phyloP scores from a whole-genome alignment of 2,113 vertebrate species.

The Solea solea region DNA sequence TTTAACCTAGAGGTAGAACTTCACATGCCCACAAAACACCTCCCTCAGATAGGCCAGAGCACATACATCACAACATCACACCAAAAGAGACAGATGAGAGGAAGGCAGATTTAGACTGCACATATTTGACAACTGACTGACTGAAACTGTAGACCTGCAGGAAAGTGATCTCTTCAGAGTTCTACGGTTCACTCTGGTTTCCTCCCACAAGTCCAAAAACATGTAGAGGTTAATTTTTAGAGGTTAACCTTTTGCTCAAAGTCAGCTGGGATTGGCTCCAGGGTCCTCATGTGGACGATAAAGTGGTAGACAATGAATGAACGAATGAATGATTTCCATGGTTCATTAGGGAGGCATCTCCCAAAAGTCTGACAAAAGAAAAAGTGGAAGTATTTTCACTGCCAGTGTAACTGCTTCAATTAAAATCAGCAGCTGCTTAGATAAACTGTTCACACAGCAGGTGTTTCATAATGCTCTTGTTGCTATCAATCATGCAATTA shows the following conservation, averaged over 20 bases:
- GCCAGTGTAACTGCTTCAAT: not conserved
- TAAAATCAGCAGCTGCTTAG: not conserved
- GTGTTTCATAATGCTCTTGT: not conserved
- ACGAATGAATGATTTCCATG: too few species aligned
- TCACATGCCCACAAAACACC: conserved; percentile 38
- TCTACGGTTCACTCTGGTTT: too few species aligned
- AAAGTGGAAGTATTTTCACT: not conserved
- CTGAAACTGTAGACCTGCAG: conserved; percentile 20
- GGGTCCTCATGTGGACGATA: too few species aligned
- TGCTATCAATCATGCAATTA: not conserved
- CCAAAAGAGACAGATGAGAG: conserved; percentile 9
- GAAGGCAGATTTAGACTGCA: conserved; percentile 29
- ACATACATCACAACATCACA: conserved; percentile 38
- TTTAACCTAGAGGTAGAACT: conserved; percentile 54
- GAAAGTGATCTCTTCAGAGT: conserved; percentile 4
- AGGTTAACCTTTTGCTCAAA: too few species aligned
- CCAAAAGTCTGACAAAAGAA: not conserved
- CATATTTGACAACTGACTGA: conserved; percentile 27
- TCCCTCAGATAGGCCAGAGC: conserved; percentile 38
- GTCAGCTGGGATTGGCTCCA: too few species aligned
- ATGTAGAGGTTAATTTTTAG: too few species aligned
- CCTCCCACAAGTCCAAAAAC: too few species aligned
- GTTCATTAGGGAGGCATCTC: too few species aligned
- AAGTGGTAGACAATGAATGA: too few species aligned
- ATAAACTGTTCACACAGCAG: not conserved